Base-by-base conservation (phyloP, 2,797 vertebrate species). In the Rhabdophis nuchalis region DNA sequence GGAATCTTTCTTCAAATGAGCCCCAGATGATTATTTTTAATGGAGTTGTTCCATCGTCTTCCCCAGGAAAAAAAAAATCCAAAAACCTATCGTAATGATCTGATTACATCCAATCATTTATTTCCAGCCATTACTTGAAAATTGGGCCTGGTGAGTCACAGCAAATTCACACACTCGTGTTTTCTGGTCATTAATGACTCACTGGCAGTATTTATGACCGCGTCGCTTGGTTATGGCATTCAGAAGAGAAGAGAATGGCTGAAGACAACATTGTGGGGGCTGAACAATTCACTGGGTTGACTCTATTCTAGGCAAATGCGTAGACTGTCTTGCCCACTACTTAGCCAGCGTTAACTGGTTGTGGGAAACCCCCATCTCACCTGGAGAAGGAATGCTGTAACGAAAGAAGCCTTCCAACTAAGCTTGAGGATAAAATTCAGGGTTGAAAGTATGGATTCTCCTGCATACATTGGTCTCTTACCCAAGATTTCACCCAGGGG, bases 141-240 rank as follows among this genome's bases (percentile, higher is more conserved):
- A 92, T 72, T 91, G 92, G 95, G 5, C 90, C 90, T 54, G 60
- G 1, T 1, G 36, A 86, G 92, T 92, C 1, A 11, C 94, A 36
- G 91, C 91, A 93, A 7, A 93, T 95, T 93, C 93, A 93, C 93
- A 94, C 88, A 53, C n/a, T 12, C 85, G 57, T 88, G 94, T 95
- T 93, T 93, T 91, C 90, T 91, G 93, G 94, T 93, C 60, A 54
- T 92, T 94, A 91, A 96, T 96, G 92, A 94, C 91, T 92, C 92
- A 95, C 95, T 89, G 94, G 94, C 92, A 72, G 68, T 90, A 96
- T 95, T 68, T 96, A 97, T 96, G 94, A 60, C 85, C 82, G 52
- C 93, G 23, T 82, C 93, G 87, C 91, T 91, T 93, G 20, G 93
- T 89, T 86, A 16, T 92, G 94, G 93, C 93, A 86, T 92, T 5